A percentile compares a stretch with the other conserved stretches of the same genome.
These are phyloP conservation scores for Anoura caudifer DNA, from an alignment of 2,113 vertebrate species.

Conservation along the genomic window DNA sequence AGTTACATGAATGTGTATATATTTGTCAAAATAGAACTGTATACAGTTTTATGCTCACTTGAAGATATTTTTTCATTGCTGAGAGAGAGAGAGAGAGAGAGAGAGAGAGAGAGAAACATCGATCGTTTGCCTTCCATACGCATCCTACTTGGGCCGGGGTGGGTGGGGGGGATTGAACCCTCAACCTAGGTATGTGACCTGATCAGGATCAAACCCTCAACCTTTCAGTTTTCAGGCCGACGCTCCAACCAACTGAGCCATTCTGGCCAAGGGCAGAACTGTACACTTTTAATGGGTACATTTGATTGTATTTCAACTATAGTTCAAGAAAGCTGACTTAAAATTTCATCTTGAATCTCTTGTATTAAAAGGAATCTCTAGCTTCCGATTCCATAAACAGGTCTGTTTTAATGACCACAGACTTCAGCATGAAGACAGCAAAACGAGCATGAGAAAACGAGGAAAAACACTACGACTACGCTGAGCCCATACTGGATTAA, in stretches of 20 bases:
- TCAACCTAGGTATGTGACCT: no score
- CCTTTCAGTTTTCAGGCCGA: no score
- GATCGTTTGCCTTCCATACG: no score
- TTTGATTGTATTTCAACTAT: conserved; percentile 15
- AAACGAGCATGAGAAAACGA: not conserved
- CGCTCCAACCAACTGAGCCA: no score
- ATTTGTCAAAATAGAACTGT: not conserved
- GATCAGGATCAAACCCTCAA: no score
- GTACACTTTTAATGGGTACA: not conserved
- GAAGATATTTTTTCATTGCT: no score
- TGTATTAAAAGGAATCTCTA: not conserved
- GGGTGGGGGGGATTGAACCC: no score
- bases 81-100: no score
- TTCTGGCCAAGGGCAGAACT: not conserved
- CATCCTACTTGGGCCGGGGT: no score
- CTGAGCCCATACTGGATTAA: not conserved
- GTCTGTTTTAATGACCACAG: not conserved
- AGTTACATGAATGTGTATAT: not conserved
- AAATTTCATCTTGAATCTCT: not conserved
- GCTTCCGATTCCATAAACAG: not conserved
- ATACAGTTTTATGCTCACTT: no score
- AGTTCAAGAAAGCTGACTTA: not conserved
- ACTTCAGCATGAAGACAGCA: not conserved
- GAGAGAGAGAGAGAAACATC: no score
- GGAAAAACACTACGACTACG: not conserved